phyloP scores from a whole-genome alignment of 2,888 invertebrate species.

The Entomobrya proxima region DNA sequence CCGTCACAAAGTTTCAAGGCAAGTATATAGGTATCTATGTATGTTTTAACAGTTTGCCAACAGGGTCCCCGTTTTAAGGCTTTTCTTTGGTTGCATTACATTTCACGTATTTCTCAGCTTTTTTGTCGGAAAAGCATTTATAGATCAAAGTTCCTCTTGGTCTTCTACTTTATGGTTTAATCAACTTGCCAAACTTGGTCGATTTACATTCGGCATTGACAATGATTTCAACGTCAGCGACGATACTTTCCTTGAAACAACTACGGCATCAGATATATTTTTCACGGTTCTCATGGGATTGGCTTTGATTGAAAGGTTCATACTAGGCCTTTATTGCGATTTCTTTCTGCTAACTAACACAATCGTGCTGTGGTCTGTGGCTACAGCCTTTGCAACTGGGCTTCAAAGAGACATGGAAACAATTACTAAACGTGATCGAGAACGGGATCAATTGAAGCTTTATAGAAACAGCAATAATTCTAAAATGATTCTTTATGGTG shows the following conservation, averaged over 20 bases:
- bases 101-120: background rate
- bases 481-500: background rate
- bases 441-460: background rate
- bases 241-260: background rate
- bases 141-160: background rate
- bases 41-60: too few species aligned
- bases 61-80: background rate
- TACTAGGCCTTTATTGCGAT: conserved; percentile 19
- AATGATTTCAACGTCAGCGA: background rate
- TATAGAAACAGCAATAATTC: background rate
- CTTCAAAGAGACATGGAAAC: background rate
- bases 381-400: conserved; percentile 12
- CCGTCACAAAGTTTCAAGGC: too few species aligned
- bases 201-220: conserved; percentile 21
- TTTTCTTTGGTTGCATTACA: background rate
- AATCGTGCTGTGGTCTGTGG: background rate
- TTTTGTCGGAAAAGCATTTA: conserved; percentile 3
- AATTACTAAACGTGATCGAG: background rate
- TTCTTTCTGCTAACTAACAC: background rate
- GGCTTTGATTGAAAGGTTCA: background rate
- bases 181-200: conserved; percentile 1
- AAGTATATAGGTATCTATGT: too few species aligned
- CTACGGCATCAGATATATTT: background rate
- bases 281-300: background rate
- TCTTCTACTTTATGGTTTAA: background rate